phyloP scores from a whole-genome alignment of 2,888 invertebrate genomes.

The Drosophila colorata region DNA sequence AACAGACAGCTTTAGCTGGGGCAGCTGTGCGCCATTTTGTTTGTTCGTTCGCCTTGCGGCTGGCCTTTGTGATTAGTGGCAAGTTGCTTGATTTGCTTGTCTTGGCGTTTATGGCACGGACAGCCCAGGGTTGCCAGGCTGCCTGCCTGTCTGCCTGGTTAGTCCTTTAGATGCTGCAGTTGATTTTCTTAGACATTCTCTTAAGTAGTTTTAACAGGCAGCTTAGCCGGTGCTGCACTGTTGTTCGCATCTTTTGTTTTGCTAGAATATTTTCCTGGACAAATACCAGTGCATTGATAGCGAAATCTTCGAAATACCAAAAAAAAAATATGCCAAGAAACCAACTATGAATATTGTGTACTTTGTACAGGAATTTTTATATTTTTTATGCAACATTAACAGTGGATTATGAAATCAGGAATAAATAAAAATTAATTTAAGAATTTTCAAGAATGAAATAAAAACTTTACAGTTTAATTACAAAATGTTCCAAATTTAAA shows the following conservation, averaged over 20 bases:
- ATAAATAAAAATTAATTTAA: no score
- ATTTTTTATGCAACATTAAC: no score
- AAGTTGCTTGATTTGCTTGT: slow-evolving; percentile 63
- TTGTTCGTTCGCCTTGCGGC: slow-evolving; percentile 58
- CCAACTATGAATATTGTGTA: no score
- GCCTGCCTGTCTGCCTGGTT: slow-evolving; percentile 7
- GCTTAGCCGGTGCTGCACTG: slow-evolving; percentile 10
- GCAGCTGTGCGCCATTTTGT: slow-evolving; percentile 56
- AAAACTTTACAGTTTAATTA: no score
- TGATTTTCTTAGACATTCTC: slow-evolving; percentile 43
- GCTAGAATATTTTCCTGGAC: no score
- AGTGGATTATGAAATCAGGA: no score
- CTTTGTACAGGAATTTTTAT: no score
- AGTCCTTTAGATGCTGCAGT: slow-evolving; percentile 32
- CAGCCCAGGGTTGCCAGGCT: slow-evolving; percentile 3
- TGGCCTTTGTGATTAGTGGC: slow-evolving; percentile 66
- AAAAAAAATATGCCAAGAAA: no score
- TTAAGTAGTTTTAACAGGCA: slow-evolving; percentile 32
- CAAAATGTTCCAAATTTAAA: no score
- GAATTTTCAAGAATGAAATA: no score
- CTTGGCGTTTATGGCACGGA: slow-evolving; percentile 28
- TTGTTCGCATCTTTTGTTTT: background rate
- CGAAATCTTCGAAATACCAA: no score
- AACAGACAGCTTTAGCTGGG: background rate
- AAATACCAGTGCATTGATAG: no score